Evolutionary conservation across 2,113 vertebrate genomes (phyloP).

Genomic region (Malurus cyaneus): DNA sequence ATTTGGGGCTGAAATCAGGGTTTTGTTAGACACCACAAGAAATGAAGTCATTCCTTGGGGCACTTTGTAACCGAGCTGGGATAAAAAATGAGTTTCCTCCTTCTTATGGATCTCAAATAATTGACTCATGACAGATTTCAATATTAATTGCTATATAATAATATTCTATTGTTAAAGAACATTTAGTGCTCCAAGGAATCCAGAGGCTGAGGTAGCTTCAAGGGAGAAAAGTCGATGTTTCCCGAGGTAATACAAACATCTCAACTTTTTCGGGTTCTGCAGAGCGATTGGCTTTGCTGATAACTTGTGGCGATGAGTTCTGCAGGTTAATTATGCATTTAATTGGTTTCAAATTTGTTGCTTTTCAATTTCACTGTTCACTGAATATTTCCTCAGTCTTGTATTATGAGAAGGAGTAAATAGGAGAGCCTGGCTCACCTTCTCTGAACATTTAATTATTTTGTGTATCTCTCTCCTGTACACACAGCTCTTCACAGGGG

Average conservation of each 20-base stretch:
- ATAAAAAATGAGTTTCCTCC: background rate
- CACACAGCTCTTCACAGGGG: background rate
- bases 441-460: constrained; percentile 45
- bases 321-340: constrained; percentile 69
- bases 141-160: background rate
- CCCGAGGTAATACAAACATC: background rate
- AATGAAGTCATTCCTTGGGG: background rate
- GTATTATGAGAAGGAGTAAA: constrained; percentile 40
- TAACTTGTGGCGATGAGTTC: constrained; percentile 57
- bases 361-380: constrained; percentile 75
- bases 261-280: background rate
- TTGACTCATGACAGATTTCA: background rate
- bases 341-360: constrained; percentile 69
- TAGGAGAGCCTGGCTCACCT: constrained; percentile 21
- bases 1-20: background rate
- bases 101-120: rapidly evolving
- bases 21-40: background rate
- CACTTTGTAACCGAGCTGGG: background rate
- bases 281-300: background rate
- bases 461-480: background rate
- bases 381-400: constrained; percentile 40
- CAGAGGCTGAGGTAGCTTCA: background rate
- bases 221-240: background rate
- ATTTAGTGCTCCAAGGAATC: background rate
- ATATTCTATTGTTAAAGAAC: rapidly evolving